Evolutionary conservation across 2,797 vertebrate species (phyloP), one percentile per base, ranked within the genome.

Genomic region (Notoglanidium macrostoma): DNA sequence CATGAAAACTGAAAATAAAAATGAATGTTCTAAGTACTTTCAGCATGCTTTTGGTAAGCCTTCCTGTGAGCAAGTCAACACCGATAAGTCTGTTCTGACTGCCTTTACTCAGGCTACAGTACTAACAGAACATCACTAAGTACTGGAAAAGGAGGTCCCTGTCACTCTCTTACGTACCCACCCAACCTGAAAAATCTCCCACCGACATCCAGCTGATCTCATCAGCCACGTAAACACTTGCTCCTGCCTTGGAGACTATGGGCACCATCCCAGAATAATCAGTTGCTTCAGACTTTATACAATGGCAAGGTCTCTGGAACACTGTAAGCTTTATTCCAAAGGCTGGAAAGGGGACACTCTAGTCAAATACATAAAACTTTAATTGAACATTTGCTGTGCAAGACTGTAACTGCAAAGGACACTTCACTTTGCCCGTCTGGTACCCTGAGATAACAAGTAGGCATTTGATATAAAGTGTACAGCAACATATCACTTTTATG

Each of bases 221-320:
- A 80, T 57, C 67, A 59, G 83, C 84, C 70, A 70, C 10, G 57
- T 89, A 87, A 89, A 89, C 85, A 85, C 83, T 83, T 79, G 87
- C 76, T 65, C 78, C 67, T 76, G 84, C 49, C 19, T 54, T 84
- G 54, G 55, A 86, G 83, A 87, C 87, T 81, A 44, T 8, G 51
- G 83, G 88, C 85, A 85, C 81, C 74, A 74, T 88, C 87, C 90
- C 86, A 88, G 78, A 90, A 86, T 88, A 87, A 89, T 90, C 83
- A 55, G 80, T 72, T 79, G 63, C 67, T 84, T 87, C 61, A 83
- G 82, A 72, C 85, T 15, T 57, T 65, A 87, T 90, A 90, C 86
- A 90, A 67, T 76, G 35, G 57, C 59, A 65, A 65, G n/a, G 86
- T 89, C 85, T 61, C 63, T 65, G 76, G 81, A 87, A 86, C 61